Evolutionary conservation across 2,888 invertebrate genomes (phyloP), one percentile per base, ranked within the genome.

Genomic region (Pristionchus entomophagus): DNA sequence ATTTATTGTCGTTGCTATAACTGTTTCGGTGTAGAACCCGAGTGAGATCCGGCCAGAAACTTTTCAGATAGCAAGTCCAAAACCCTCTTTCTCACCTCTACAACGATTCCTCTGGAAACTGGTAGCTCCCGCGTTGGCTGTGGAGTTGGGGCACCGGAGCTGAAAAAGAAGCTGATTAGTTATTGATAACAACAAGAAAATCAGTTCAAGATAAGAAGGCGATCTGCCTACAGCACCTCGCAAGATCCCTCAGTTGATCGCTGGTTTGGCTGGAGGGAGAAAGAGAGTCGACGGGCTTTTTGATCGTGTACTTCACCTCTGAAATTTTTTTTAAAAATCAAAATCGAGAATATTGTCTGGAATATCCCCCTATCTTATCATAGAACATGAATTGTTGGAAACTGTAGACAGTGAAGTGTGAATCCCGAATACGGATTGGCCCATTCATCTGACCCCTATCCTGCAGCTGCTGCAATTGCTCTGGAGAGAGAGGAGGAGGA

Each of bases 221-320:
- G 3, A 35, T 17, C 17, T 10, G 0, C n/a, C 26, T 73, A 73
- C 41, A 38, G 73, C 51, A 80, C 78, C 51, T 80, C 29, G 49
- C 49, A 0, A 80, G 32, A 51, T 80, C 78, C 17, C 51, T 49
- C 78, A 80, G 32, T 17, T 38, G 41, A 1, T 80, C 78, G n/a
- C 78, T 80, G 5, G 41, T 80, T 22, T 49, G 32, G 32, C 78
- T 80, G 51, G 32, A 80, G 35, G 78, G 78, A 5, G 78, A 80
- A 19, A 80, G 41, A 32, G 49, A 29, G 0, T 32, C 78, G 6
- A 51, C 19, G 8, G 32, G 49, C 51, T 73, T 73, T 41, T 77
- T 77, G 77, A 80, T 51, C 29, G 29, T 32, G 51, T 80, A 80
- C 19, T 80, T 49, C 12, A 80, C 78, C 5, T 80, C 78, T 80